Evolutionary conservation across 1,140 invertebrate species (phyloP).

Genomic region (Aphis gossypii): DNA sequence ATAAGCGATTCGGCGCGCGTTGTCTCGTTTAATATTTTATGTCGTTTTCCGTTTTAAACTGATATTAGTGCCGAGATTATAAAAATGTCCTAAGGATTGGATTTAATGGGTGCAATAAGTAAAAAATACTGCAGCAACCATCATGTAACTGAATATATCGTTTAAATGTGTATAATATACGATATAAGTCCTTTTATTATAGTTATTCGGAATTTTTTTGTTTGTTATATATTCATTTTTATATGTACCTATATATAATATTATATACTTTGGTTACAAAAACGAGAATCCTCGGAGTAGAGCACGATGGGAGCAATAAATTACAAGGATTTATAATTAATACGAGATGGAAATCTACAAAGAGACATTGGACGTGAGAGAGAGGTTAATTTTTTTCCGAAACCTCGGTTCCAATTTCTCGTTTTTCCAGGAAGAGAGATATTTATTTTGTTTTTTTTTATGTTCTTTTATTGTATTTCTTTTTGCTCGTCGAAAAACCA

Average conservation of each 20-base stretch:
- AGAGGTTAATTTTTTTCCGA: neutral
- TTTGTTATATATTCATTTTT: constrained; percentile 23
- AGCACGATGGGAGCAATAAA: constrained; percentile 27
- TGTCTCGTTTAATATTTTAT: neutral
- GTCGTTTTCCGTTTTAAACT: neutral
- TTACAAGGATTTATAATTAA: constrained; percentile 43
- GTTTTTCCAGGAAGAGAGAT: neutral
- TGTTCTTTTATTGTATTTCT: neutral
- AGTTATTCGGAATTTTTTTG: constrained; percentile 12
- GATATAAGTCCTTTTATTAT: constrained; percentile 26
- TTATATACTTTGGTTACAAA: constrained; percentile 22
- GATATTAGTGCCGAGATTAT: constrained; percentile 24
- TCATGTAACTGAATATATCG: constrained; percentile 6
- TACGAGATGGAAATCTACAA: neutral
- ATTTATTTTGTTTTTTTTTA: neutral
- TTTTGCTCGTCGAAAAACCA: neutral
- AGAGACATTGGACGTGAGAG: neutral
- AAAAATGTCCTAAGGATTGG: constrained; percentile 13
- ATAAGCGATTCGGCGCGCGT: neutral
- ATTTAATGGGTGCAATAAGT: neutral
- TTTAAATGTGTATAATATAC: neutral
- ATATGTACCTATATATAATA: neutral
- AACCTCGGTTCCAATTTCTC: constrained; percentile 6
- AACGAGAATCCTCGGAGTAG: neutral
- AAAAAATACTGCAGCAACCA: neutral